Evolutionary conservation across 2,797 vertebrate genomes (phyloP).

Genomic region (Helarctos malayanus): DNA sequence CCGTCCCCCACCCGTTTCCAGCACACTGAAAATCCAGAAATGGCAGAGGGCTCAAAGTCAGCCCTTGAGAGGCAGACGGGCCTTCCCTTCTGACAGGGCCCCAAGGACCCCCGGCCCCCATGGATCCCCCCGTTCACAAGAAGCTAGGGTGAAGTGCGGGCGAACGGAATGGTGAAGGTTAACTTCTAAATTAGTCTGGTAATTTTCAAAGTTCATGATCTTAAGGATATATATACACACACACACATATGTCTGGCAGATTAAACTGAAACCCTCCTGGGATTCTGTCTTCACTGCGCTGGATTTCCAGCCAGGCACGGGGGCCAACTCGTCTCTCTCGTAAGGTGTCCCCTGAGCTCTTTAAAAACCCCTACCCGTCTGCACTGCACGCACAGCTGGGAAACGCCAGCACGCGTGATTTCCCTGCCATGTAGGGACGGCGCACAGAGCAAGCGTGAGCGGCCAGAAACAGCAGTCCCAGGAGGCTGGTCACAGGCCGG

Average conservation of each 20-base stretch:
- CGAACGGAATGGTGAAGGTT: neutral
- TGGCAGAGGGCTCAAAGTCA: fast-evolving
- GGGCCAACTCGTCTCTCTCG: neutral
- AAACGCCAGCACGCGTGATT: neutral
- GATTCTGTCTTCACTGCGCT: fast-evolving
- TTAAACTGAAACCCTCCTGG: neutral
- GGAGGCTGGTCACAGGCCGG: fast-evolving
- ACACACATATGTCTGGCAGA: neutral
- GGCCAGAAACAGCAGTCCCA: neutral
- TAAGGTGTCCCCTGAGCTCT: neutral
- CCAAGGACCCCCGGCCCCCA: neutral
- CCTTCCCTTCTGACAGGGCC: neutral
- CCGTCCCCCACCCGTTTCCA: fast-evolving
- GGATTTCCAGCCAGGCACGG: neutral
- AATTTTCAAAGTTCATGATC: constrained; percentile 55
- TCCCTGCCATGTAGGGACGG: neutral
- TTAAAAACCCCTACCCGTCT: neutral
- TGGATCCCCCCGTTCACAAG: neutral
- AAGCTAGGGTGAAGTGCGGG: neutral
- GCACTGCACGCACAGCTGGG: neutral
- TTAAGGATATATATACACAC: neutral
- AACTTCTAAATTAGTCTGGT: constrained; percentile 51
- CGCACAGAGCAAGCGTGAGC: fast-evolving
- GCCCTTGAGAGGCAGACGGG: neutral
- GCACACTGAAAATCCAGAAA: neutral